Evolutionary conservation across 2,113 vertebrate species (phyloP).

Genomic region (Mola mola): DNA sequence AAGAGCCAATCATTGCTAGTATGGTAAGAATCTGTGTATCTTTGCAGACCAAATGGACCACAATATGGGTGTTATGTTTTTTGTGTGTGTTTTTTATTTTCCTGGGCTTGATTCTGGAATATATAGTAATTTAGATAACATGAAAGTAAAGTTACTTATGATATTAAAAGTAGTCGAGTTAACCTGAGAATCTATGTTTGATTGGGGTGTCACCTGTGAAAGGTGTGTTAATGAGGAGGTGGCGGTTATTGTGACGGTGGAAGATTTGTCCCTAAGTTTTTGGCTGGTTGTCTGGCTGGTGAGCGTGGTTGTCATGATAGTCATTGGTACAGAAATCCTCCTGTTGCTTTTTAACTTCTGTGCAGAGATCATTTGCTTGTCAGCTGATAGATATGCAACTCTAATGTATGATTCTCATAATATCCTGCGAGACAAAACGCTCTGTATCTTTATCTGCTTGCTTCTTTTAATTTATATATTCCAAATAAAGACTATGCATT

Average conservation of each 20-base stretch:
- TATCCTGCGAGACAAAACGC: neutral
- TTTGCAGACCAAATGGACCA: conserved; percentile 32
- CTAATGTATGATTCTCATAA: neutral
- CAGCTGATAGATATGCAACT: conserved; percentile 9
- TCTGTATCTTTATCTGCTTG: conserved; percentile 47
- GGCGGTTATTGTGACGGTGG: neutral
- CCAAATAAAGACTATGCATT: conserved; percentile 71
- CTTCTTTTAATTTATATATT: conserved; percentile 41
- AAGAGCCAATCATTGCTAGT: conserved; percentile 2
- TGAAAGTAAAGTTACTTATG: neutral
- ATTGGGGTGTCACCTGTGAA: neutral
- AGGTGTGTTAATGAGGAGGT: conserved; percentile 4
- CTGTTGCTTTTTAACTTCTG: neutral
- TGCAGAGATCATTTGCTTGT: neutral
- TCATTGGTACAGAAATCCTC: neutral
- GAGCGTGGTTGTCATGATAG: too few relatives aligned
- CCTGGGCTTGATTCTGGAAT: neutral
- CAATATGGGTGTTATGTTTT: neutral
- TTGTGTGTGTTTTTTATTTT: neutral
- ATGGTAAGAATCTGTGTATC: conserved; percentile 3
- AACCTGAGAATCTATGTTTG: neutral
- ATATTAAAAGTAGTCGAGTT: neutral
- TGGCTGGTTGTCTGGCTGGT: too few relatives aligned
- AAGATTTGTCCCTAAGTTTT: too few relatives aligned
- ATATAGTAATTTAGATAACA: neutral